Base-by-base conservation (phyloP, 2,888 invertebrate species). In the Mactromeris polynyma region DNA sequence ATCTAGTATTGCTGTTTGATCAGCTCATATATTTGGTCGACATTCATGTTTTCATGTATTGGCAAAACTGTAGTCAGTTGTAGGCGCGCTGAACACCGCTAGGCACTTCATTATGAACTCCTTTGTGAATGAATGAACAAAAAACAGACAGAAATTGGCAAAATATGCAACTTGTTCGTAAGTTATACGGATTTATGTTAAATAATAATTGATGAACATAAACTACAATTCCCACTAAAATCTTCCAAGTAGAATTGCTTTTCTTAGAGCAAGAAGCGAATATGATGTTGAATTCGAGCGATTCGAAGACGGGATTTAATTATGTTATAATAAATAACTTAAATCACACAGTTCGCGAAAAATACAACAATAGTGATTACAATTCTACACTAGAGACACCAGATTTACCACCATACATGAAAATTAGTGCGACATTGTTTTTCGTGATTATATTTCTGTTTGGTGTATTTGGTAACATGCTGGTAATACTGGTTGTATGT, bases 401-500 rank as follows among this genome's bases (percentile, higher is more conserved):
- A 9, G 93, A 91, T 64, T 87, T 91, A 19, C 94, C 94, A 0
- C 26, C 69, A 0, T 93, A 93, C 21, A 3, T 31, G 31, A 81
- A 91, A 9, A 81, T 94, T 2, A 88, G 89, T 1, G 83, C 93
- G 0, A 93, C 93, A 0, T 36, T 93, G 3, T 85, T 94, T 19
- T 94, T 92, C 81, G 79, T 89, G 0, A 46, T 93, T 46, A 93
- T 94, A 36, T 94, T 94, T 78, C 46, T 94, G 26, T 58, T 93
- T 36, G 94, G 94, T 6, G 85, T 93, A 17, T 36, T 94, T 33
- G 94, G 94, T 11, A 94, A 94, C 73, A 42, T 90, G 17, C 33
- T 93, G 1, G 93, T 94, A 0, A 90, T 93, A 17, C 54, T 90
- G 26, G 94, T 94, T 0, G 91, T 94, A 0, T 78, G 83, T 46